Percentiles rank a stretch among this genome's conserved stretches.
Evolutionary conservation across 2,888 invertebrate genomes (phyloP).

Genomic region (Halictus ligatus): DNA sequence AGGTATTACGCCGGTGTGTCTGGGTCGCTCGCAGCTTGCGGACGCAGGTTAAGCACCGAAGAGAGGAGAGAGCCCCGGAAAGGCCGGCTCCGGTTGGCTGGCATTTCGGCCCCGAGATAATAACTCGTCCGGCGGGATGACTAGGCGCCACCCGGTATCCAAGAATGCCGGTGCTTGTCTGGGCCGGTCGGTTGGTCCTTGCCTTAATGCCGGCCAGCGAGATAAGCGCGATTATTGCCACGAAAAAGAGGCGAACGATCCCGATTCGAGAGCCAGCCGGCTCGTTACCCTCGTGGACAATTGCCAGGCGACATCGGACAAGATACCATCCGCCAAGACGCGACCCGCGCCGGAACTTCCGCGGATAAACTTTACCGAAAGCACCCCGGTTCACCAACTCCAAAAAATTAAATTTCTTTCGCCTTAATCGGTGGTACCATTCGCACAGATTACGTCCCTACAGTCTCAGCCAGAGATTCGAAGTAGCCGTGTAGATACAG

Average conservation of each 20-base stretch:
- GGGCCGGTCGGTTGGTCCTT: slow-evolving; percentile 47
- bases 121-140: slow-evolving; percentile 77
- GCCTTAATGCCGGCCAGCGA: slow-evolving; percentile 68
- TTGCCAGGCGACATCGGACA: slow-evolving; percentile 26
- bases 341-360: slow-evolving; percentile 3
- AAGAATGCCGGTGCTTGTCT: slow-evolving; percentile 75
- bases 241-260: slow-evolving; percentile 36
- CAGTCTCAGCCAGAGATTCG: neutral
- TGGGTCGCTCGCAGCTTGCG: slow-evolving; percentile 15
- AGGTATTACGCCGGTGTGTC: slow-evolving; percentile 30
- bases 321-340: slow-evolving; percentile 23
- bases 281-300: slow-evolving; percentile 35
- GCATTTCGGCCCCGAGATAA: slow-evolving; percentile 75
- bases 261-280: slow-evolving; percentile 7
- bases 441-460: neutral
- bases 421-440: neutral
- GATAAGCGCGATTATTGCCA: slow-evolving; percentile 60
- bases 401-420: neutral
- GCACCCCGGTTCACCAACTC: neutral
- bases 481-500: neutral
- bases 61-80: slow-evolving; percentile 19
- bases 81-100: slow-evolving; percentile 26
- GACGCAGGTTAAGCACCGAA: slow-evolving; percentile 49
- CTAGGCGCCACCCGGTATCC: slow-evolving; percentile 77
- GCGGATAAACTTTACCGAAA: neutral